phyloP scores from a whole-genome alignment of 2,113 vertebrate species.

The Callaeas wilsoni region DNA sequence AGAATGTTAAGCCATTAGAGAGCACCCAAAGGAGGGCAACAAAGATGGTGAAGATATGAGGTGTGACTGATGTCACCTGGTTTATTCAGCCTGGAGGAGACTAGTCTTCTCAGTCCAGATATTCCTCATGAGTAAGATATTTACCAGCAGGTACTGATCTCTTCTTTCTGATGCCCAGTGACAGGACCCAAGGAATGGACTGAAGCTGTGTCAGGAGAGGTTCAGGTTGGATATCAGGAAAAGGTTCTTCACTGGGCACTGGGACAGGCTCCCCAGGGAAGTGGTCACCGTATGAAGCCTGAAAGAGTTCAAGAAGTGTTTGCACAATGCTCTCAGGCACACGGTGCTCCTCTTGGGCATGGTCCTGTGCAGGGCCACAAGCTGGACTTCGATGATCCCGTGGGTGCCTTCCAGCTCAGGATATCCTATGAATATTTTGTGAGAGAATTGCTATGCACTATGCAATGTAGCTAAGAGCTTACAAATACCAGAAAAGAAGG shows the following conservation, averaged over 20 bases:
- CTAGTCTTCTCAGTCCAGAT: not conserved
- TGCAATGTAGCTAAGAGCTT: not conserved
- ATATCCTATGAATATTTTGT: not conserved
- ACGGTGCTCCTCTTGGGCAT: not conserved
- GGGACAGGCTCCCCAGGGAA: not conserved
- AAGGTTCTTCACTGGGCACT: not conserved
- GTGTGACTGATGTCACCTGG: not conserved
- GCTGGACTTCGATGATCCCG: fast-evolving
- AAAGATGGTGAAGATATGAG: not conserved
- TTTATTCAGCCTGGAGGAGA: not conserved
- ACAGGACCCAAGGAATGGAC: not conserved
- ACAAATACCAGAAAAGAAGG: not conserved
- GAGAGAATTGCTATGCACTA: not conserved
- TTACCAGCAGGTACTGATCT: not conserved
- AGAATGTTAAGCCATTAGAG: not conserved
- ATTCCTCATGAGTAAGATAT: not conserved
- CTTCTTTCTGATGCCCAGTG: not conserved
- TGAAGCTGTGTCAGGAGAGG: not conserved
- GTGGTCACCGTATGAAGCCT: not conserved
- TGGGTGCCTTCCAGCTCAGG: not conserved
- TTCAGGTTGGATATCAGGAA: not conserved
- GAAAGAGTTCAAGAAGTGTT: not conserved
- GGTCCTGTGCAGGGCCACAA: not conserved
- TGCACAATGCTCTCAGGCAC: not conserved
- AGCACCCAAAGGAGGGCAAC: fast-evolving